Base-by-base conservation (phyloP, 2,888 invertebrate species). In the Xanthorhoe spadicearia region DNA sequence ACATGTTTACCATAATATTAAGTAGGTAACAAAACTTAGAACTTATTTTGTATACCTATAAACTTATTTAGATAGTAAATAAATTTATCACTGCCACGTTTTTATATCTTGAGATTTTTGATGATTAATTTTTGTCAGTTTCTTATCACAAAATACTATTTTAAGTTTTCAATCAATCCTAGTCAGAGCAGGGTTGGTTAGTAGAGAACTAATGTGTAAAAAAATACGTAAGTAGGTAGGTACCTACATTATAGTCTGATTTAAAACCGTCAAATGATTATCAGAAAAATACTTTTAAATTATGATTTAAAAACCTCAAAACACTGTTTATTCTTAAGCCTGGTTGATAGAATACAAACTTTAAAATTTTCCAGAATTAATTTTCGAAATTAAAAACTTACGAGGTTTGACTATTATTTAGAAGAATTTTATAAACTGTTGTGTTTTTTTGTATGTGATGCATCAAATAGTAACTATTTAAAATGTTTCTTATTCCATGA, bases 141-240 rank as follows among this genome's bases (percentile, higher is more conserved):
- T 77, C 68, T 77, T 76, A 73, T 74, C 64, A 48, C 43, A 32
- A 23, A 68, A 61, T 17, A 71, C 76, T 77, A 76, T 77, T 74
- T 77, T 82, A 84, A 86, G 81, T 87, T 86, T 4, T 32, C 32
- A 2, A 85, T 86, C 92, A 90, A 90, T 92, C 92, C 92, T 92
- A 92, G 92, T 92, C 92, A 92, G 80, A 79, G 86, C 89, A 90
- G 91, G 92, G 91, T 92, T 92, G 91, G 88, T 85, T 51, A 50
- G 35, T 87, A 50, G 35, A 15, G 19, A 58, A 10, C 49, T 8
- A 51, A 10, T 43, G 13, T 43, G 13, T 43, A 38, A 13, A 38
- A 38, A 10, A 38, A 2, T 43, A 43, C 13, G 0, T 43, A 13
- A 13, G 3, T 43, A 4, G n/a, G n/a, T n/a, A n/a, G n/a, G n/a